A percentile compares a stretch with the other conserved stretches of the same genome.
Conservation (phyloP, 2,113 vertebrate genomes). For the human region DNA sequence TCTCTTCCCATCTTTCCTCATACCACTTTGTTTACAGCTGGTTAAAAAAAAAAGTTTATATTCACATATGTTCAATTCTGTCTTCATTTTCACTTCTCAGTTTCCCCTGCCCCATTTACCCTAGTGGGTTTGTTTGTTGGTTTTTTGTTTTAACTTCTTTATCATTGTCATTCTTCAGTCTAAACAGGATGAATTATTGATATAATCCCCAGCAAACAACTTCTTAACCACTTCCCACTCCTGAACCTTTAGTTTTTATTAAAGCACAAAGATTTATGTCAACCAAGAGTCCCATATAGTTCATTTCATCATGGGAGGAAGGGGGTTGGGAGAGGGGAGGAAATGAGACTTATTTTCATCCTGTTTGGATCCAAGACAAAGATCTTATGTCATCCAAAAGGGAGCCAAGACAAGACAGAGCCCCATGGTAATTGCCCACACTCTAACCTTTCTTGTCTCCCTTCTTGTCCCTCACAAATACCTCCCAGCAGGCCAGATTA, state of each 20-base stretch:
- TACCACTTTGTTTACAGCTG: constrained; percentile 60
- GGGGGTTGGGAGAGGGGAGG: too few species aligned
- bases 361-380: neutral
- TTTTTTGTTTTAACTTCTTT: neutral
- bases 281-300: neutral
- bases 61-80: neutral
- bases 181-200: constrained; percentile 59
- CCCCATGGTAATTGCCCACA: neutral
- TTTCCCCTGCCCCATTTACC: neutral
- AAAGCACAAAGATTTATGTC: neutral
- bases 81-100: constrained; percentile 20
- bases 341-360: neutral
- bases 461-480: neutral
- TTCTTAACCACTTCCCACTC: constrained; percentile 63
- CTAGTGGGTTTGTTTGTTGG: neutral
- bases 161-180: constrained; percentile 62
- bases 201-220: constrained; percentile 44
- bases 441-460: neutral
- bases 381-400: neutral
- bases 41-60: constrained; percentile 26
- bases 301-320: neutral
- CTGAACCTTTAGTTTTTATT: neutral
- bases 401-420: neutral
- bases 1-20: constrained; percentile 42
- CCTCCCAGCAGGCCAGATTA: neutral